Base-by-base conservation (phyloP, 1,140 invertebrate genomes). In the Pseudachorutes palmiensis region DNA sequence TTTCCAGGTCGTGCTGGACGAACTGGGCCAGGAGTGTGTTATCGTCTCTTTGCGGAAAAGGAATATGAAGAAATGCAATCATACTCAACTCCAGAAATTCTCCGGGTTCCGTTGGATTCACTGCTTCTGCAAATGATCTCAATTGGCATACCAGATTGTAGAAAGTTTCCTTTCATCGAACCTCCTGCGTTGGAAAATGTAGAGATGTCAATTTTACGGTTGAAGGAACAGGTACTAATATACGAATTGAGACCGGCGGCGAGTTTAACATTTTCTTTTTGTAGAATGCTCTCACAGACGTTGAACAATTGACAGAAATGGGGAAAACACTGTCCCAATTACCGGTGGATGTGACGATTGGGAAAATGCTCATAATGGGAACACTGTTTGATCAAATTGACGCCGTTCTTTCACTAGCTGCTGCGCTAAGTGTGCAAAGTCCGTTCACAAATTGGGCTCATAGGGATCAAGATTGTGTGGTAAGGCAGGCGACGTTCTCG, bases 131-230 rank as follows among this genome's bases (percentile, higher is more conserved):
- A 97, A 76, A 95, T 99, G 92, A 87, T 97, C 48, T 87, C 94
- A 0, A 88, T 99, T 83, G 96, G 96, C 0, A 81, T 99, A 30
- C 90, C 87, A 57, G 90, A 97, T 81, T 88, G 90, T 12, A 81
- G 91, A 41, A 86, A 89, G 75, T 99, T 99, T 82, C 95, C 95
- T 1, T 99, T 98, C 77, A 86, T 99, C 48, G 96, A 99, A 80
- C 82, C 90, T 29, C 97, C 97, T 19, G 82, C 85, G 19, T 76
- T 82, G 28, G 86, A 91, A 48, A 88, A 83, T 57, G 84, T 99
- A 62, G 94, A 98, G 78, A 89, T 90, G 76, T 87, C 94, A 0
- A 81, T 98, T 64, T 77, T 87, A 48, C 87, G 87, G 58, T 79
- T 98, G 14, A 94, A 94, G 80, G 89, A 94, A 77, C 88, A 94